A percentile compares a stretch with the other conserved stretches of the same genome.
phyloP scores from a whole-genome alignment of 2,888 invertebrate species.

The Seira ritae region DNA sequence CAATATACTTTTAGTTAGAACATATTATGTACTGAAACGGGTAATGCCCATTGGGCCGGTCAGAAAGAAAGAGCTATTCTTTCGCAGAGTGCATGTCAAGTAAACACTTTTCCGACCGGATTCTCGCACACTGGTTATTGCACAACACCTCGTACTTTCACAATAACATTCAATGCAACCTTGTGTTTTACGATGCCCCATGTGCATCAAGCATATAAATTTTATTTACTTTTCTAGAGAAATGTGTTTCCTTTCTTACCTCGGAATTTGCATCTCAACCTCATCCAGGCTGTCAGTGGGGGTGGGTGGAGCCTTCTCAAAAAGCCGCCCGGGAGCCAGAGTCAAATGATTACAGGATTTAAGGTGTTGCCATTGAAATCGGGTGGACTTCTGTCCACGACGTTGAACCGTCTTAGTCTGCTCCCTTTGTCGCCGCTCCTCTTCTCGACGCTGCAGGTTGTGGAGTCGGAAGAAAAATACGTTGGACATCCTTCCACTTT shows the following conservation, averaged over 20 bases:
- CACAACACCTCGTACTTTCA: no score
- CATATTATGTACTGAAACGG: no score
- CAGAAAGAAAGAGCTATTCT: no score
- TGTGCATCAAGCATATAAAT: neutral
- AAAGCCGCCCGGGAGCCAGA: conserved; percentile 72
- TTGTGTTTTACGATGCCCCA: neutral
- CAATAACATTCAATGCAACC: no score
- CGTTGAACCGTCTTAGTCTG: conserved; percentile 74
- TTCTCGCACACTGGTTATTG: no score
- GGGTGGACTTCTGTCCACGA: conserved; percentile 67
- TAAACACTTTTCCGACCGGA: no score
- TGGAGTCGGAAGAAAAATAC: conserved; percentile 97
- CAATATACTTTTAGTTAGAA: no score
- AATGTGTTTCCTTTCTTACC: conserved; percentile 78
- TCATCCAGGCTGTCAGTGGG: conserved; percentile 93
- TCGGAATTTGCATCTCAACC: conserved; percentile 94
- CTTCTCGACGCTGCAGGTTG: conserved; percentile 91
- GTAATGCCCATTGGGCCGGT: no score
- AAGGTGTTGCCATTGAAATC: conserved; percentile 73
- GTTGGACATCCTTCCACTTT: conserved; percentile 72
- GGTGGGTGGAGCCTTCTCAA: conserved; percentile 87
- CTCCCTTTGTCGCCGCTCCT: conserved; percentile 82
- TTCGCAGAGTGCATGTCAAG: no score
- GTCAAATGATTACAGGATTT: conserved; percentile 74
- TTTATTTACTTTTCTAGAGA: neutral